phyloP scores from a whole-genome alignment of 2,113 vertebrate species.

The Enhydra lutris region DNA sequence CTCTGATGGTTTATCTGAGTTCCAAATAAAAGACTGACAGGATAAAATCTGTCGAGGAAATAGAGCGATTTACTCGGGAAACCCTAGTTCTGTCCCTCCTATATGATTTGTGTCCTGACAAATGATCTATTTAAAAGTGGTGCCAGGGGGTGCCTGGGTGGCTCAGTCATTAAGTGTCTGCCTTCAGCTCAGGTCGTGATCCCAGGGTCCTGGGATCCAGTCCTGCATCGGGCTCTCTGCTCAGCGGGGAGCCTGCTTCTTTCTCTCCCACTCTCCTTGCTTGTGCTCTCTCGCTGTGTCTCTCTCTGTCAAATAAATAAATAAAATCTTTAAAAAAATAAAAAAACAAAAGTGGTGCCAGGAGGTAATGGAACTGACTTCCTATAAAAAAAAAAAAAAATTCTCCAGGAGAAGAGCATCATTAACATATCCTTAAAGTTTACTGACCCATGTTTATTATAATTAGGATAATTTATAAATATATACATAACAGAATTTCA shows the following conservation, averaged over 20 bases:
- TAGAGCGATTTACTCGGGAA: constrained; percentile 15
- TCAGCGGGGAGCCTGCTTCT: too few species aligned
- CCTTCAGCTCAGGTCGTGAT: too few species aligned
- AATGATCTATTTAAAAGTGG: constrained; percentile 45
- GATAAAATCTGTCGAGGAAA: constrained; percentile 45
- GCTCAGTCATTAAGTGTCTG: too few species aligned
- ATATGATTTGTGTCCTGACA: background rate
- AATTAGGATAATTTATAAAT: background rate
- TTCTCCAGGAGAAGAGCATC: background rate
- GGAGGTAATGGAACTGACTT: background rate
- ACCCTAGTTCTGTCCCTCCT: background rate
- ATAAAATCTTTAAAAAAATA: background rate
- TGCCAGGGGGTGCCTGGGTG: background rate
- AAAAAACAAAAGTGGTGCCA: constrained; percentile 27
- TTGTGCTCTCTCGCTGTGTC: too few species aligned
- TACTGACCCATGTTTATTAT: background rate
- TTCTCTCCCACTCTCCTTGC: too few species aligned
- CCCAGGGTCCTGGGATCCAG: too few species aligned
- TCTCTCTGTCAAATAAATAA: too few species aligned
- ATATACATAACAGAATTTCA: background rate
- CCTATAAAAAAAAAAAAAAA: background rate
- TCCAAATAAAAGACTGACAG: constrained; percentile 14
- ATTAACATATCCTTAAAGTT: background rate
- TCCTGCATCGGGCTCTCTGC: too few species aligned
- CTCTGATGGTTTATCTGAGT: constrained; percentile 4